Evolutionary conservation across 2,797 vertebrate genomes (phyloP), one percentile per base, ranked within the genome.

Genomic region (Lophius americanus): DNA sequence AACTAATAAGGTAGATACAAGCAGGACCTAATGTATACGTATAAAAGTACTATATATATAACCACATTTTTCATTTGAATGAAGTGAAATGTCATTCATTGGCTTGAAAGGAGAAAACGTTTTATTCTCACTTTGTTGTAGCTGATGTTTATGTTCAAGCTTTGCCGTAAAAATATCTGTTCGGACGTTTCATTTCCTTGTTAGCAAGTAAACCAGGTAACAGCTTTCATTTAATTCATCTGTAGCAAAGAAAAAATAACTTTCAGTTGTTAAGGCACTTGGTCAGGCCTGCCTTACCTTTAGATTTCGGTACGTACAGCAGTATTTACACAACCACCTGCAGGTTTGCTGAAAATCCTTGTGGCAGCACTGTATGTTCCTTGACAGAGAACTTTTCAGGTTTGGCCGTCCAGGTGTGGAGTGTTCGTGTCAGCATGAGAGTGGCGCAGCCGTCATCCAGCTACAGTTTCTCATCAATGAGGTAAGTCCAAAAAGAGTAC

Each of bases 381-480:
- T 97, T 99, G 93, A 99, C 90, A 55, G 41, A 84, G 70, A 71
- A 60, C 70, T 65, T 49, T 51, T 76, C 92, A 99, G 98, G 79
- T 99, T 99, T 70, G 98, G 98, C 65, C 95, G 96, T 37, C 97
- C 98, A 9, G 98, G 97, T 76, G 97, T 99, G 76, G 98, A 99
- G 85, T 98, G 96, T 86, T 96, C 96, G 83, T 99, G 97, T 92
- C 98, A 99, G 62, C 98, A 99, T 49, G 97, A 99, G 88, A 97
- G 92, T 13, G 97, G 95, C 83, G 94, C 97, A 35, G 96, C 97
- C 33, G 95, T 99, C 84, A 99, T 99, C 88, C 97, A 98, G 75
- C 95, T 99, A 68, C 97, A 99, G 94, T 99, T 99, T 91, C 95
- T 99, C 92, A 96, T 98, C 85, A 99, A 99, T 42, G 98, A 99